Percentiles rank a stretch among this genome's conserved stretches.
Conservation (phyloP, 2,888 invertebrate genomes). For the Hydrotaea diabolus region DNA sequence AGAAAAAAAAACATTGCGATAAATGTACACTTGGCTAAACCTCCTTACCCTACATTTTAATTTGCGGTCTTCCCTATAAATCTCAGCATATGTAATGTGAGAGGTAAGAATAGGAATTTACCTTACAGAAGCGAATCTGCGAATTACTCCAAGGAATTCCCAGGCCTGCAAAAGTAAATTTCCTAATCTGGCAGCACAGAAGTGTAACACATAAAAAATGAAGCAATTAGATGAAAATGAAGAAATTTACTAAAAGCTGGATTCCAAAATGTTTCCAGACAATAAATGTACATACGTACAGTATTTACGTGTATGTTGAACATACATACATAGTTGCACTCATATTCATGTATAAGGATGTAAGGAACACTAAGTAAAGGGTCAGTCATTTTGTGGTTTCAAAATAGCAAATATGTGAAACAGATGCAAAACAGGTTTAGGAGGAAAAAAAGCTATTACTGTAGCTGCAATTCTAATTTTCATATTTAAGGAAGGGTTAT, state of each 20-base stretch:
- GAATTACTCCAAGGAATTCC: not conserved
- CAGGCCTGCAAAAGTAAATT: not conserved
- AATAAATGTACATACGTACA: not conserved
- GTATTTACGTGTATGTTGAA: not conserved
- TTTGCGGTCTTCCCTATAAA: no score
- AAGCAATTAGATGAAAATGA: not conserved
- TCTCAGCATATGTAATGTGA: not conserved
- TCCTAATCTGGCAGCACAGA: not conserved
- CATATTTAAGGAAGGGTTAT: no score
- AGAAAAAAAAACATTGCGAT: no score
- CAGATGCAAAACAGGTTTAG: no score
- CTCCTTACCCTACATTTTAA: no score
- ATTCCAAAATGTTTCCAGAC: not conserved
- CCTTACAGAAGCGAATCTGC: not conserved
- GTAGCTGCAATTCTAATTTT: no score
- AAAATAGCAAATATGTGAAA: no score
- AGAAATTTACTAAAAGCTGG: not conserved
- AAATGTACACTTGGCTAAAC: no score
- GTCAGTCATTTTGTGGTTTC: no score
- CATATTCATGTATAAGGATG: not conserved
- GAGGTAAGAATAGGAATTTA: not conserved
- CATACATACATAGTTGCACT: not conserved
- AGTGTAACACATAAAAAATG: not conserved
- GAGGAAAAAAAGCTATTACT: no score
- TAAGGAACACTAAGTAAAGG: not conserved